These are phyloP conservation scores for Pipa parva DNA, from an alignment of 2,113 vertebrate genomes.

Conservation along the genomic window DNA sequence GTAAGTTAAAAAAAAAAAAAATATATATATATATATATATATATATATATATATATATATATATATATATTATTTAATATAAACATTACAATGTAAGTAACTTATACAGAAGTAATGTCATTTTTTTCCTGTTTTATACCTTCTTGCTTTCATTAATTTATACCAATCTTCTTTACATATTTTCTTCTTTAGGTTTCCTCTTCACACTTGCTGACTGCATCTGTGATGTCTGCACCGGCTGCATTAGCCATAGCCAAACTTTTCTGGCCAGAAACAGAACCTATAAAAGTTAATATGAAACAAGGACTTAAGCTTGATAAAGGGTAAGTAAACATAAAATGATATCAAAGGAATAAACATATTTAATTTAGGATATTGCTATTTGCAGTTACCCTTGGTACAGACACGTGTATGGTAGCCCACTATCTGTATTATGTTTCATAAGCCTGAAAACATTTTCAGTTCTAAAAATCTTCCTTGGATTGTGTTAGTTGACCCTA, in stretches of 20 bases:
- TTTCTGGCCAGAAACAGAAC: constrained; percentile 85
- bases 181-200: constrained; percentile 65
- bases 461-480: too few species aligned
- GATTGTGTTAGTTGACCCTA: too few species aligned
- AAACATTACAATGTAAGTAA: background rate
- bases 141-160: too few species aligned
- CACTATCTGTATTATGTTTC: too few species aligned
- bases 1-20: constrained; percentile 57
- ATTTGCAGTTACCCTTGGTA: too few species aligned
- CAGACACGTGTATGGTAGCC: too few species aligned
- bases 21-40: background rate
- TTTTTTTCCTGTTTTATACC: background rate
- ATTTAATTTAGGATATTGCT: too few species aligned
- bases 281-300: constrained; percentile 48
- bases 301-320: constrained; percentile 58
- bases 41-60: background rate
- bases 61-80: background rate
- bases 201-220: constrained; percentile 76
- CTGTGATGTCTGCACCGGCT: constrained; percentile 82
- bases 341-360: too few species aligned
- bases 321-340: constrained; percentile 56
- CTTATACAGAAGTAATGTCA: background rate
- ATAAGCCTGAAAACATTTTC: too few species aligned
- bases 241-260: constrained; percentile 74
- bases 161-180: constrained; percentile 7